Evolutionary conservation across 2,113 vertebrate genomes (phyloP).

Genomic region (Catagonus wagneri): DNA sequence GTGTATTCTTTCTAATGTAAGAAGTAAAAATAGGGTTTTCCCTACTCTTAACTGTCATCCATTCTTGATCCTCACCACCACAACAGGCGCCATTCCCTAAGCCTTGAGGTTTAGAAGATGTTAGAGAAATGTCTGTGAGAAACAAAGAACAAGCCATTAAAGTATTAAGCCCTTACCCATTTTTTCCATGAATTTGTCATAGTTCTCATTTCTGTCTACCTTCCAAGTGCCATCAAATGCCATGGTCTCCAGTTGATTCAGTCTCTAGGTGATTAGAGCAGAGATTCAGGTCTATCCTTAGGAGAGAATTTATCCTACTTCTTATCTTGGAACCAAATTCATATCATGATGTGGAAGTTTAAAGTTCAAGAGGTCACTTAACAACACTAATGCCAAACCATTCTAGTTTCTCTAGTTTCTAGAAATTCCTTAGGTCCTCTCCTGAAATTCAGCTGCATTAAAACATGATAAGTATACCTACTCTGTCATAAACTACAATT

Average conservation of each 20-base stretch:
- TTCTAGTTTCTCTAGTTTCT: not conserved
- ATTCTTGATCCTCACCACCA: not conserved
- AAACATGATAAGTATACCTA: not conserved
- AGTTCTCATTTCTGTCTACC: constrained; percentile 92
- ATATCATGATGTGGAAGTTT: constrained; percentile 92
- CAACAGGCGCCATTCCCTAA: not conserved
- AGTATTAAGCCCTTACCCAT: constrained; percentile 90
- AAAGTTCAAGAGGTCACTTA: constrained; percentile 89
- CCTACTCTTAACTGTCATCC: not conserved
- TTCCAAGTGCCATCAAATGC: constrained; percentile 94
- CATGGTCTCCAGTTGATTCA: constrained; percentile 86
- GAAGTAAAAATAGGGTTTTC: not conserved
- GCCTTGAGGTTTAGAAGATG: not conserved
- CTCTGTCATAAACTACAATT: not conserved
- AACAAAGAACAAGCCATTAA: not conserved
- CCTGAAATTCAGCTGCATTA: not conserved
- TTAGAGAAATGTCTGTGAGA: not conserved
- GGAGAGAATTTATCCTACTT: constrained; percentile 84
- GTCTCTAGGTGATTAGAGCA: constrained; percentile 49
- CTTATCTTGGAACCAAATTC: constrained; percentile 90
- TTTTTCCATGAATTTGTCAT: constrained; percentile 94
- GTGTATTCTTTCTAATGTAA: not conserved
- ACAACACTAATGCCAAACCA: constrained; percentile 53
- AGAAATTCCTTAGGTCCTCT: not conserved
- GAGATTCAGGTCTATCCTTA: constrained; percentile 69